Evolutionary conservation across 2,797 vertebrate genomes (phyloP), one percentile per base, ranked within the genome.

Genomic region (Sternotherus odoratus): DNA sequence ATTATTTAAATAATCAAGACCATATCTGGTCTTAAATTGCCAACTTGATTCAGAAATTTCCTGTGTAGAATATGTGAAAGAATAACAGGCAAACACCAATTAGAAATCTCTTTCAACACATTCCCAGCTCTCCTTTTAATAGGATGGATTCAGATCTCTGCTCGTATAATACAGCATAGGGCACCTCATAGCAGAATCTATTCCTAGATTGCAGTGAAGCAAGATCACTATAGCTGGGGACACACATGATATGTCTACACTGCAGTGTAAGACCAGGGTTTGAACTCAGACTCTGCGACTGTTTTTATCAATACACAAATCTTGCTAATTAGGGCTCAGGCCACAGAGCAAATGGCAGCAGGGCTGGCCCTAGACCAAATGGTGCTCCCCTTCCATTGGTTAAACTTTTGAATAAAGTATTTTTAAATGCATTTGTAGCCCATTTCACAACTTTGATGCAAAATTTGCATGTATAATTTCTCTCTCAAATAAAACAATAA

Each of bases 31-130:
- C 79, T 95, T 95, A 93, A 95, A 95, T 94, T 96, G 50, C 74
- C 48, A 86, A 30, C 56, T 87, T 88, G 91, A 97, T 95, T 95
- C 77, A 94, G 60, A 93, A 84, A 21, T 50, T 90, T 96, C 91
- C 8, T 69, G 4, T 85, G 92, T 93, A 63, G 15, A 23, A 51
- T 91, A 6, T 87, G 85, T 78, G 91, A 85, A 89, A 2, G 24
- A 82, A 92, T 86, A 94, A 82, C 23, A 1, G 16, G 94, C 57
- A 89, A 81, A 87, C 83, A 89, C 15, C 85, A 88, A 43, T 87
- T 9, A 83, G 66, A 77, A 90, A 30, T 4, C 5, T 90, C n/a
- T 78, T 89, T 88, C 16, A 90, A 51, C 33, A 5, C 4, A 91
- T 80, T 91, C 81, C 0, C 33, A 66, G 16, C 92, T 93, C 6